Evolutionary conservation across 2,113 vertebrate species (phyloP).

Genomic region (Ptyas mucosa): DNA sequence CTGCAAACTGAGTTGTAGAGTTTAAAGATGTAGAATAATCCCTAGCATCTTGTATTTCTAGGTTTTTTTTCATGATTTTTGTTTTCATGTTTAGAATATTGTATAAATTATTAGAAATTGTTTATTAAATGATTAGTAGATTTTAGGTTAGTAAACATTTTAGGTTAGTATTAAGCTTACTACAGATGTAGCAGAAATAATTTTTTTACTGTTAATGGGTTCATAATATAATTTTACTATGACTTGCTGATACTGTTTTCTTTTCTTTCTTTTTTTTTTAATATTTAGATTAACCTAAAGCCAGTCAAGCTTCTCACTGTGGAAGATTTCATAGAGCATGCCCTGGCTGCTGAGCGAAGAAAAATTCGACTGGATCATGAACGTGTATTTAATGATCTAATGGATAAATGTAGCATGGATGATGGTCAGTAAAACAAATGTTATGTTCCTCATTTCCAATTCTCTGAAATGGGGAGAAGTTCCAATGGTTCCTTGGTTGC

Average conservation of each 20-base stretch:
- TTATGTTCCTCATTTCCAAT: neutral
- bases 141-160: neutral
- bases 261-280: neutral
- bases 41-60: neutral
- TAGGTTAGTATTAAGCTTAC: neutral
- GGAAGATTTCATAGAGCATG: conserved; percentile 71
- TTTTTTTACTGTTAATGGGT: conserved; percentile 11
- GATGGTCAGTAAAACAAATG: conserved; percentile 20
- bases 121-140: conserved; percentile 6
- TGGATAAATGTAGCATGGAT: conserved; percentile 61
- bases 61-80: neutral
- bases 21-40: neutral
- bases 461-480: neutral
- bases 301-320: conserved; percentile 62
- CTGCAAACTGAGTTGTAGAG: neutral
- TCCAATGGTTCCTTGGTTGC: neutral
- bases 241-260: neutral
- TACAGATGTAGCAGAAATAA: neutral
- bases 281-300: conserved; percentile 69
- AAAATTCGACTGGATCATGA: conserved; percentile 71
- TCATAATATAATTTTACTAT: conserved; percentile 6
- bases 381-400: conserved; percentile 65
- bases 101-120: neutral
- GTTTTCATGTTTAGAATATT: neutral
- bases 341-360: conserved; percentile 72